These are phyloP conservation scores for Sarcophaga subvicina DNA, from an alignment of 2,888 invertebrate species.

Conservation along the genomic window DNA sequence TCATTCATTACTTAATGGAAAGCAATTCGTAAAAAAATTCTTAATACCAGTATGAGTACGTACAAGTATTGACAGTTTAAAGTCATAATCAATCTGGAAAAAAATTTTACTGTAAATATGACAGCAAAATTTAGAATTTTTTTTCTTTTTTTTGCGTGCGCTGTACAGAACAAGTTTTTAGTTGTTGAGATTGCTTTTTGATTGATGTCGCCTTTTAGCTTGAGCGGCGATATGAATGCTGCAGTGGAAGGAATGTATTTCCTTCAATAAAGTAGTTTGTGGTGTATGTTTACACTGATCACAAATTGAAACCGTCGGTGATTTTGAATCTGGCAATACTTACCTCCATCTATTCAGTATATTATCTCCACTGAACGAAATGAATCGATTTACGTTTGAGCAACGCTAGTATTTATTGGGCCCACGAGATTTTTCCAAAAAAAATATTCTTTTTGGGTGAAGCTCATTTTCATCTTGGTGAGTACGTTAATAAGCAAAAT, in stretches of 20 bases:
- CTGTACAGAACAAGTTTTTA: constrained; percentile 55
- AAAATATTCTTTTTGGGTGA: too few species aligned
- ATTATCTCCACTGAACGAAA: too few species aligned
- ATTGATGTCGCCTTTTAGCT: constrained; percentile 41
- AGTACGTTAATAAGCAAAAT: too few species aligned
- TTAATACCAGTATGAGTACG: constrained; percentile 43
- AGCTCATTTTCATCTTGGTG: too few species aligned
- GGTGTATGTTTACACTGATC: constrained; percentile 22
- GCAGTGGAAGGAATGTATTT: constrained; percentile 31
- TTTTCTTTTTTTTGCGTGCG: not conserved
- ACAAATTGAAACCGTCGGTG: too few species aligned
- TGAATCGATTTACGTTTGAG: too few species aligned
- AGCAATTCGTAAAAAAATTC: constrained; percentile 66
- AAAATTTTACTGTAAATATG: constrained; percentile 54
- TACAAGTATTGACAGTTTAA: constrained; percentile 66
- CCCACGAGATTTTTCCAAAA: too few species aligned
- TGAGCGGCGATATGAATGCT: constrained; percentile 19
- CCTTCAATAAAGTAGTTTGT: constrained; percentile 9
- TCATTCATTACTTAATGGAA: constrained; percentile 67
- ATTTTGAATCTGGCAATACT: too few species aligned
- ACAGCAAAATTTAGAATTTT: not conserved
- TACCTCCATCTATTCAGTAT: too few species aligned
- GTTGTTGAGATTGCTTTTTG: constrained; percentile 47
- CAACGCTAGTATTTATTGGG: too few species aligned
- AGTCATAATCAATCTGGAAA: constrained; percentile 67